These are phyloP conservation scores for Eupithecia subfuscata DNA, from an alignment of 2,888 invertebrate species.

Conservation along the genomic window DNA sequence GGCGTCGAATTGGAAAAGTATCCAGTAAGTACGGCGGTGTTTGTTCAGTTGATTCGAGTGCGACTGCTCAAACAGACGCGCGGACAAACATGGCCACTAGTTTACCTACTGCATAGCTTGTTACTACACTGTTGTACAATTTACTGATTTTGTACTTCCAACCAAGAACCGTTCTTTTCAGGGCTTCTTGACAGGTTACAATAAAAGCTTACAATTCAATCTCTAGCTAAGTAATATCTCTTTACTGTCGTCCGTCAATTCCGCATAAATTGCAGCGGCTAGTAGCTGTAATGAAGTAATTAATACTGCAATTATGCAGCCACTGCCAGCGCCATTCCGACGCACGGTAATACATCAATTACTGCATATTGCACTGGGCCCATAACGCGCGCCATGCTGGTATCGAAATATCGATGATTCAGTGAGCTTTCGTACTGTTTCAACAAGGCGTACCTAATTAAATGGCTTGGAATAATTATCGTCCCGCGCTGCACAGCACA, in stretches of 20 bases:
- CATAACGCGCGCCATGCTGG: slow-evolving; percentile 11
- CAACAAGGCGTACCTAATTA: not conserved
- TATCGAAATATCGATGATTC: slow-evolving; percentile 3
- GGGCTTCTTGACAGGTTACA: not conserved
- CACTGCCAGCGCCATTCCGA: slow-evolving; percentile 15
- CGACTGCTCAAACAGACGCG: slow-evolving; percentile 43
- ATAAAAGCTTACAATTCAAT: not conserved
- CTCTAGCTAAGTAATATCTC: slow-evolving; percentile 2
- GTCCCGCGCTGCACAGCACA: not conserved
- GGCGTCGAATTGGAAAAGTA: slow-evolving; percentile 35
- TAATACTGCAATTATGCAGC: slow-evolving; percentile 29
- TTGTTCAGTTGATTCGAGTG: slow-evolving; percentile 48
- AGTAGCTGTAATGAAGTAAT: slow-evolving; percentile 21
- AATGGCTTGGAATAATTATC: not conserved
- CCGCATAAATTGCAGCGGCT: slow-evolving; percentile 17
- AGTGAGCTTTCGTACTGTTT: slow-evolving; percentile 11
- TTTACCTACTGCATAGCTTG: slow-evolving; percentile 27
- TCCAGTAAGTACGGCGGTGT: slow-evolving; percentile 38
- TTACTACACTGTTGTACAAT: slow-evolving; percentile 9
- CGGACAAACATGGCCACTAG: slow-evolving; percentile 24
- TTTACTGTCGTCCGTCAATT: slow-evolving; percentile 8
- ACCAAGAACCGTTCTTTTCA: not conserved
- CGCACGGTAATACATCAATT: slow-evolving; percentile 29
- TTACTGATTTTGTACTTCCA: not conserved
- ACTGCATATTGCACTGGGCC: slow-evolving; percentile 8